Base-by-base conservation (phyloP, 1,140 invertebrate species). In the Drosophila insularis region DNA sequence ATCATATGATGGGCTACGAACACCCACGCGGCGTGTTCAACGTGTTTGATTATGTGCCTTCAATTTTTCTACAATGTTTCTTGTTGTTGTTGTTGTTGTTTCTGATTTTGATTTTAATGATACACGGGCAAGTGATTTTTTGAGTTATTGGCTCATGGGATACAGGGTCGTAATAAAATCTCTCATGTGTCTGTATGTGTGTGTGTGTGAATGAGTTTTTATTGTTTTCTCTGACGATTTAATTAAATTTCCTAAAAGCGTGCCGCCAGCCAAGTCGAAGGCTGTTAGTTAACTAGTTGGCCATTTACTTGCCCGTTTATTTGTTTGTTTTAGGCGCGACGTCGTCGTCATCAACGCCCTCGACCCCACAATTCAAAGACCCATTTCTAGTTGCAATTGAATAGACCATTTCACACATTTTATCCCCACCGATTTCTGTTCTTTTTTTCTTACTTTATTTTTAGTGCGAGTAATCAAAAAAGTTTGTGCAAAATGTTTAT, bases 281-380 rank as follows among this genome's bases (percentile, higher is more conserved):
- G 79, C 70, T 75, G 82, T 82, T 81, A 78, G 75, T 78, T 78
- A 66, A 74, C 78, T 81, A 78, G 75, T 78, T 81, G 69, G 77
- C 78, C 71, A 86, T 85, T 86, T 79, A 82, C 65, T 87, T 87
- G 68, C 23, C 32, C 71, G 72, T 87, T 87, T 87, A 87, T 87
- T 87, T 87, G 82, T 87, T 87, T 87, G 82, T 72, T 82, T 87
- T 89, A 87, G 82, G 82, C 82, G 82, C 84, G 84, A 80, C 84
- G 73, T 80, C 76, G 78, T 78, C 66, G 58, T 55, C 39, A 17
- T 67, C 37, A 14, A 50, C 17, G 19, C 68, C 35, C 53, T 17
- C 35, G 40, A 14, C 55, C 32, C 14, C 40, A 63, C 64, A 61
- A 40, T 69, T 50, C 53, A 8, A 17, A 50, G 17, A 50, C 10